Conservation (phyloP, 2,797 vertebrate species). For the Halcyon leucocephala region DNA sequence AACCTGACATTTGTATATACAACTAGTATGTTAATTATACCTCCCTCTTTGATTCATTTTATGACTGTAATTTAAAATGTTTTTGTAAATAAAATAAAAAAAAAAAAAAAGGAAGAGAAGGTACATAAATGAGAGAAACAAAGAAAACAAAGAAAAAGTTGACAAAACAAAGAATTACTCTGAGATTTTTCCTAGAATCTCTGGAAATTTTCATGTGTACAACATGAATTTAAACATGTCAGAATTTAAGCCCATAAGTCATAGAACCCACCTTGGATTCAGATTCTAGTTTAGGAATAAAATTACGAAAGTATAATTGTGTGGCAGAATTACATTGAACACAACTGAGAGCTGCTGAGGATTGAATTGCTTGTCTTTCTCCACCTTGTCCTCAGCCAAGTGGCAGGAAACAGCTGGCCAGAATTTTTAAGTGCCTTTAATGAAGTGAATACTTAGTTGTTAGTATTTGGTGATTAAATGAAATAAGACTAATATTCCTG, state of each 20-base stretch:
- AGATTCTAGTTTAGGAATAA: constrained; percentile 50
- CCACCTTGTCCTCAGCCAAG: constrained; percentile 88
- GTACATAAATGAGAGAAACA: not conserved
- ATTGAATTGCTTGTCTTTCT: constrained; percentile 88
- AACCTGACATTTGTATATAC: not conserved
- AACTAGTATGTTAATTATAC: not conserved
- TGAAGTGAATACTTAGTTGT: constrained; percentile 86
- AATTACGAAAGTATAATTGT: constrained; percentile 78
- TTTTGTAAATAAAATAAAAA: not conserved
- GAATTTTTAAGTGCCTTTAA: constrained; percentile 92
- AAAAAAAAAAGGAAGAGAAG: not conserved
- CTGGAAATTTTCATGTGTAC: not conserved
- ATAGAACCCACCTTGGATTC: constrained; percentile 24
- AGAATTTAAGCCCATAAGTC: not conserved
- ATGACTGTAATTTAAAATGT: not conserved
- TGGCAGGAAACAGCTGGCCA: constrained; percentile 91
- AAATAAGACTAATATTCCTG: constrained; percentile 91
- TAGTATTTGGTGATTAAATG: constrained; percentile 89
- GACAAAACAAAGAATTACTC: constrained; percentile 11
- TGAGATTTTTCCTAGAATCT: not conserved
- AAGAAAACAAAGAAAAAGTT: not conserved
- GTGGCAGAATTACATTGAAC: constrained; percentile 78
- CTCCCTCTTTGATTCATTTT: not conserved
- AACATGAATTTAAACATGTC: not conserved
- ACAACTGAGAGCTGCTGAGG: constrained; percentile 77